Evolutionary conservation across 2,797 vertebrate species (phyloP), one percentile per base, ranked within the genome.

Genomic region (Sebastes matsubarae): DNA sequence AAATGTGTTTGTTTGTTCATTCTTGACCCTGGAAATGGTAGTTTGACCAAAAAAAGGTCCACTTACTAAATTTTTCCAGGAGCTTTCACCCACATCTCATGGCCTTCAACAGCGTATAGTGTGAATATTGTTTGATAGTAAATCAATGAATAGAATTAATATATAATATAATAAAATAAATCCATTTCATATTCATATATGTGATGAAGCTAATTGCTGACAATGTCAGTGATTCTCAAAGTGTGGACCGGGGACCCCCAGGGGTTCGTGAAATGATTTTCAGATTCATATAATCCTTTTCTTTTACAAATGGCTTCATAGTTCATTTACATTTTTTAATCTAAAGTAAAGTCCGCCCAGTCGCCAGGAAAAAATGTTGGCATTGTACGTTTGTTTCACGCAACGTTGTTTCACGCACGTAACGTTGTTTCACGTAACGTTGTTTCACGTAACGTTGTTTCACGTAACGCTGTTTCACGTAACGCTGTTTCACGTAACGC

Each of bases 121-220:
- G 25, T 20, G 2, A 50, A 12, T 5, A 22, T 2, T 22, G 16
- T 0, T 3, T 22, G 3, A 22, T 68, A 20, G 0, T 27, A 22
- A 30, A 20, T n/a, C 32, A 1, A 12, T 27, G 13, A 30, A 30
- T n/a, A 32, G 13, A 18, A 18, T 60, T 5, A 20, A 61, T 61
- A 6, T 2, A 60, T 30, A 30, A 20, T 60, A 18, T 18, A 59
- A 61, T 61, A 34, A 29, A 27, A 20, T 29, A 29, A 16, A 59
- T 36, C 20, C 30, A 22, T 22, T 63, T 36, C 20, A 36, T 63
- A 60, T 60, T 20, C 9, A n/a, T 30, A 22, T 22, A 13, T 8
- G n/a, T 9, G 5, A 24, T 36, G 6, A 30, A 30, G 58, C 14
- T 20, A 32, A 38, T 38, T 38, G 36, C 36, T 38, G 36, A 38